Percentiles rank a stretch among this genome's conserved stretches.
Evolutionary conservation across 2,797 vertebrate species (phyloP).

Genomic region (Mormyrops attenuatus): DNA sequence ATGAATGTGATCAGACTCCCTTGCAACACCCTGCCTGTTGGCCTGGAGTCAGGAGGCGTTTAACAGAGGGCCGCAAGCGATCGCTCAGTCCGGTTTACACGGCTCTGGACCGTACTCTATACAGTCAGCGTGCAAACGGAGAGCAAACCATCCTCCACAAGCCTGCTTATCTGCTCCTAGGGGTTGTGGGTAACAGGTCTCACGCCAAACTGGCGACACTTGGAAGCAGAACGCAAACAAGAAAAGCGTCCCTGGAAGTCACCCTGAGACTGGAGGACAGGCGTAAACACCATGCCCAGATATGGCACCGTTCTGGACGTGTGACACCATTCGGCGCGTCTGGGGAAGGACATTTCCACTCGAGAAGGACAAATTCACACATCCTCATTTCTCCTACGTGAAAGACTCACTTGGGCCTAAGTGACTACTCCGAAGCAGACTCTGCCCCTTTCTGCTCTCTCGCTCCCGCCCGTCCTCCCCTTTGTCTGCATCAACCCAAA

Average conservation of each 20-base stretch:
- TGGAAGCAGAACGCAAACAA: slow-evolving; percentile 42
- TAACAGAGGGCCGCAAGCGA: background rate
- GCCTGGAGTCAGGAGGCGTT: background rate
- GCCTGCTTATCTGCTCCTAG: slow-evolving; percentile 43
- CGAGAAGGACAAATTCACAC: background rate
- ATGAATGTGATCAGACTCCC: background rate
- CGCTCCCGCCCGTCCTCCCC: background rate
- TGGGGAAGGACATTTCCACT: background rate
- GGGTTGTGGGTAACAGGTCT: slow-evolving; percentile 22
- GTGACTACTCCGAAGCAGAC: background rate
- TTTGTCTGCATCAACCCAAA: slow-evolving; percentile 8
- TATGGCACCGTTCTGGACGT: background rate
- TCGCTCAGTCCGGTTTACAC: background rate
- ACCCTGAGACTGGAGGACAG: slow-evolving; percentile 7
- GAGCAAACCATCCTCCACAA: background rate
- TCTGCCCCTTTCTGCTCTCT: background rate
- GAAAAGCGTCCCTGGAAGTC: slow-evolving; percentile 19
- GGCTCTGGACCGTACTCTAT: background rate
- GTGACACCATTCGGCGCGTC: background rate
- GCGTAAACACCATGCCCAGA: background rate
- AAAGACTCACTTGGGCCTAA: background rate
- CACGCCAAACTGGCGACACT: slow-evolving; percentile 41
- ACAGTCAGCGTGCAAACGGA: background rate
- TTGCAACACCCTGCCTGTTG: background rate
- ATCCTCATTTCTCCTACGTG: background rate